Base-by-base conservation (phyloP, 2,113 vertebrate species). In the Montifringilla adamsi region DNA sequence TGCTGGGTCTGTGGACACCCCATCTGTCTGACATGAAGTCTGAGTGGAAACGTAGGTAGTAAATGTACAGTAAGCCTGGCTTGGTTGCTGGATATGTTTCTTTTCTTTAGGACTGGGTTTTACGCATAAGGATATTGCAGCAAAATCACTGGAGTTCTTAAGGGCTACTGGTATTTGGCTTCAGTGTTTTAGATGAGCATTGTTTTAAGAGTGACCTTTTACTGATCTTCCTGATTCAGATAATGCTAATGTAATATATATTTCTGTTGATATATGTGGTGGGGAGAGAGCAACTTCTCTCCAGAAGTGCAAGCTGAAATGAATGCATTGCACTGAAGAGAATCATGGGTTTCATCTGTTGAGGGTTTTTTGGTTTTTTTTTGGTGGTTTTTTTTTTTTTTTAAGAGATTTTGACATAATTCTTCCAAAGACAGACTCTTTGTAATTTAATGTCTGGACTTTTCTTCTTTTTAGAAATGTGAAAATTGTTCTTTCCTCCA, bases 401-500 rank as follows among this genome's bases (percentile, higher is more conserved):
- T 69, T 26, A 50, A 76, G 74, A 75, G 41, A 23, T 76, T 83
- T 89, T 83, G 31, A 72, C 64, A 59, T 47, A 67, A 27, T 73
- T 83, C 18, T 84, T 79, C 80, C 55, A 74, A 73, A 86, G 63
- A 39, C 68, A 86, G 74, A 56, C 46, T 82, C 68, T 93, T 84
- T 0, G 15, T 95, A 81, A 79, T 88, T 89, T 94, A 82, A 67
- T 72, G 81, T 93, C 84, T 97, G 80, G 86, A 59, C 13, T 53
- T 90, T 47, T 74, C 33, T 89, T 64, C 46, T 13, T 43, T 69
- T 92, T 93, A 55, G 55, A 86, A 87, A 62, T 94, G 43, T n/a
- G 55, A 70, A 87, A 55, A 64, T 35, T 78, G 84, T 94, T 93
- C 56, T 96, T 91, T 87, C 96, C 82, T 95, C 73, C 22, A 95